These are phyloP conservation scores for Linepithema humile DNA, from an alignment of 1,140 invertebrate species.

Conservation along the genomic window DNA sequence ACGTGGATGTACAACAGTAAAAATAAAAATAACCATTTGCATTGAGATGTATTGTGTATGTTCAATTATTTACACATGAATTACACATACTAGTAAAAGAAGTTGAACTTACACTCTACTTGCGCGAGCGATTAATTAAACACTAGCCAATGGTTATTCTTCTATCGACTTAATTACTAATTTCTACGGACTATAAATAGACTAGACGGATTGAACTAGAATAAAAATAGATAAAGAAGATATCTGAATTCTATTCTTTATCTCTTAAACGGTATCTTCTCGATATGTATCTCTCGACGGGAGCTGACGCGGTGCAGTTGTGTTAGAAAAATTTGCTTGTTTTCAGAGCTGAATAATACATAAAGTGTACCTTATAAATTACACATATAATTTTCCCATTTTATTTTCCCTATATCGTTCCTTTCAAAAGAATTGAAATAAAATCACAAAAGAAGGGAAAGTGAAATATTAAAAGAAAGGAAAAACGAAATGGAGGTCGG, in stretches of 20 bases:
- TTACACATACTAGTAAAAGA: not conserved
- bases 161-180: not conserved
- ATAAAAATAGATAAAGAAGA: not conserved
- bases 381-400: no score
- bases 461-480: no score
- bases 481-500: no score
- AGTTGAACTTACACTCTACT: not conserved
- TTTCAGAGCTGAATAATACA: no score
- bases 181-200: slow-evolving; percentile 22
- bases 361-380: no score
- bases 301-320: not conserved
- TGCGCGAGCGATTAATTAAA: not conserved
- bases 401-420: no score
- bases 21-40: not conserved
- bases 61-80: no score
- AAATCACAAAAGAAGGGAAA: no score
- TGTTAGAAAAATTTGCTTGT: not conserved
- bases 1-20: not conserved
- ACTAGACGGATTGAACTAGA: slow-evolving; percentile 57
- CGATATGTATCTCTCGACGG: not conserved
- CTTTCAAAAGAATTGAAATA: no score
- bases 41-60: not conserved
- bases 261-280: not conserved
- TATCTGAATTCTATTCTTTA: not conserved
- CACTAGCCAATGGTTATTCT: not conserved